Conservation (phyloP, 37 sponge, comb jelly and placozoan species). For the Hexactinellida sp. region DNA sequence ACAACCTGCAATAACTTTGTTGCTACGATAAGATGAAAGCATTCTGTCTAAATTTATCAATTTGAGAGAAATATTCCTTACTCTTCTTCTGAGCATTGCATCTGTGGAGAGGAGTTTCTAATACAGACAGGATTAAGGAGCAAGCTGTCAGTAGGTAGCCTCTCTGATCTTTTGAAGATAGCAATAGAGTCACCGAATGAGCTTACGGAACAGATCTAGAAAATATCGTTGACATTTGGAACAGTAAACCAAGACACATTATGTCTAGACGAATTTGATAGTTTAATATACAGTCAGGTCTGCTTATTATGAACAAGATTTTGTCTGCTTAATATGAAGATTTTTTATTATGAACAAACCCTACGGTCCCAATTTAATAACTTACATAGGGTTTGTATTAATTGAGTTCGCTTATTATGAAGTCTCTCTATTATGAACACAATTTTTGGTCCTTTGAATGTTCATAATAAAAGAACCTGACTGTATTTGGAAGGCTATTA, state of each 20-base stretch:
- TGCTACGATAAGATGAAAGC: neutral
- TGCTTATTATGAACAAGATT: too few relatives aligned
- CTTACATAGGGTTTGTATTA: too few relatives aligned
- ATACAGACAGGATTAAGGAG: slow-evolving; percentile 4
- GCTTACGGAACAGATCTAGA: slow-evolving; percentile 10
- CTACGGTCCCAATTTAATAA: too few relatives aligned
- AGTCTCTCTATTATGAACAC: too few relatives aligned
- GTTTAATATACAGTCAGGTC: too few relatives aligned
- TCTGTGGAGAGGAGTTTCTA: slow-evolving; percentile 18
- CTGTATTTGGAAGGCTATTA: neutral
- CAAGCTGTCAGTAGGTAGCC: neutral
- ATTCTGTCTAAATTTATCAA: slow-evolving; percentile 5
- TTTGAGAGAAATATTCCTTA: neutral
- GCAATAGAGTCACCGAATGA: slow-evolving; percentile 18
- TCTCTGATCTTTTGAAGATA: neutral
- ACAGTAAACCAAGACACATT: slow-evolving; percentile 1
- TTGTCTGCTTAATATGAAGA: too few relatives aligned
- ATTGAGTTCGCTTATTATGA: too few relatives aligned
- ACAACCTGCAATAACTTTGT: neutral
- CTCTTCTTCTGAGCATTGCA: slow-evolving; percentile 9
- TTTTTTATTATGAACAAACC: too few relatives aligned
- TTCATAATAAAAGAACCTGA: too few relatives aligned
- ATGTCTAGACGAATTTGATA: slow-evolving; percentile 6
- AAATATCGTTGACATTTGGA: slow-evolving; percentile 14
- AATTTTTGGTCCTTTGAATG: too few relatives aligned